Evolutionary conservation across 1,140 invertebrate genomes (phyloP).

Genomic region (Bradysia coprophila): DNA sequence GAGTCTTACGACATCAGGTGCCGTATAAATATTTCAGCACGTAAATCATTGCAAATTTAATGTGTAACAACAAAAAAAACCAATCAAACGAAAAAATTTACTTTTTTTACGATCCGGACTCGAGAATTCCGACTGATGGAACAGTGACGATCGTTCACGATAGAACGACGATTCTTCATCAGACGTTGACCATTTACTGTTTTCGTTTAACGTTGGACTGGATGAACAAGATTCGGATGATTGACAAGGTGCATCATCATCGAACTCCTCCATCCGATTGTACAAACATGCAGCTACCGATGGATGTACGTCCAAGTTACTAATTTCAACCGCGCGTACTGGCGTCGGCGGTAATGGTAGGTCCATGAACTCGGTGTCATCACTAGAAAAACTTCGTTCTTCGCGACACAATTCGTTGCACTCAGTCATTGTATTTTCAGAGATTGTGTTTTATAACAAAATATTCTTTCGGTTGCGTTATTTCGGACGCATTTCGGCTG

Average conservation of each 20-base stretch:
- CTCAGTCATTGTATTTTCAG: too few relatives aligned
- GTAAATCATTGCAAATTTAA: too few relatives aligned
- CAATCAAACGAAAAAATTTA: too few relatives aligned
- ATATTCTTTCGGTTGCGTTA: too few relatives aligned
- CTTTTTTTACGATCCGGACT: too few relatives aligned
- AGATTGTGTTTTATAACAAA: too few relatives aligned
- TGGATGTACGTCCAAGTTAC: background rate
- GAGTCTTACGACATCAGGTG: too few relatives aligned
- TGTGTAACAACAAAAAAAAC: too few relatives aligned
- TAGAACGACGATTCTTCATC: conserved; percentile 2
- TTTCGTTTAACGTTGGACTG: background rate
- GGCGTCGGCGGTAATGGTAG: conserved; percentile 1
- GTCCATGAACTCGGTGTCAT: conserved; percentile 1
- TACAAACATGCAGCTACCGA: background rate
- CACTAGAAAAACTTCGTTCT: conserved; percentile 2
- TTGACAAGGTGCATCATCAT: background rate
- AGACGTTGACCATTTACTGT: background rate
- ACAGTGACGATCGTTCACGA: background rate
- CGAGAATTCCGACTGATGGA: too few relatives aligned
- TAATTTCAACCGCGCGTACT: background rate
- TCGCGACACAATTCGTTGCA: too few relatives aligned
- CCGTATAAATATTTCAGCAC: too few relatives aligned
- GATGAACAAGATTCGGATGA: background rate
- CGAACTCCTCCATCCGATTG: background rate
- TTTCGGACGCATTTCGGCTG: too few relatives aligned